Evolutionary conservation across 2,888 invertebrate species (phyloP).

Genomic region (Therioaphis trifolii): DNA sequence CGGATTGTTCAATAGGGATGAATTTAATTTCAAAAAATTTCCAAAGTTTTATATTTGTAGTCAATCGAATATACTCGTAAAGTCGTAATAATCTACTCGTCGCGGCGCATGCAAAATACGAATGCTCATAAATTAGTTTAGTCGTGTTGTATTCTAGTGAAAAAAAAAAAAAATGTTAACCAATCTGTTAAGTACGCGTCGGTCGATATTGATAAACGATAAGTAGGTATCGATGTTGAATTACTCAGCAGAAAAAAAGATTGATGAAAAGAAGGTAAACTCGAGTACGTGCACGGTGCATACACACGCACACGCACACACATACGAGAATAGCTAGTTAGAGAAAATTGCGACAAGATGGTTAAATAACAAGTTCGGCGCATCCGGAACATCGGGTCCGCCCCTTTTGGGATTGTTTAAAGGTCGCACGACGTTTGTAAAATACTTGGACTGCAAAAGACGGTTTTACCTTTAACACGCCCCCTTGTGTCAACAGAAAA

Average conservation of each 20-base stretch:
- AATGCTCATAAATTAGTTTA: too few species aligned
- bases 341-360: slow-evolving; percentile 19
- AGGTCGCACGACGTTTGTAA: slow-evolving; percentile 9
- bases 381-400: slow-evolving; percentile 14
- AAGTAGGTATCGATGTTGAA: slow-evolving; percentile 2
- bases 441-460: slow-evolving; percentile 52
- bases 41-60: too few species aligned
- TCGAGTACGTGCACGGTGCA: not conserved
- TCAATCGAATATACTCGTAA: too few species aligned
- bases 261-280: not conserved
- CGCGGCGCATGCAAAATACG: too few species aligned
- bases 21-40: too few species aligned
- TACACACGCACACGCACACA: not conserved
- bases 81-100: too few species aligned
- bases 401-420: slow-evolving; percentile 18
- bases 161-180: too few species aligned
- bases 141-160: too few species aligned
- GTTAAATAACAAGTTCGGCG: slow-evolving; percentile 40
- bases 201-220: not conserved
- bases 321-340: not conserved
- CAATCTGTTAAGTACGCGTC: slow-evolving; percentile 4
- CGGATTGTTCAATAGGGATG: too few species aligned
- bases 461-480: slow-evolving; percentile 52
- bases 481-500: slow-evolving; percentile 33
- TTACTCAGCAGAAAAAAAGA: not conserved